phyloP scores from a whole-genome alignment of 92 coral and sea anemone species.

The Metridium senile region DNA sequence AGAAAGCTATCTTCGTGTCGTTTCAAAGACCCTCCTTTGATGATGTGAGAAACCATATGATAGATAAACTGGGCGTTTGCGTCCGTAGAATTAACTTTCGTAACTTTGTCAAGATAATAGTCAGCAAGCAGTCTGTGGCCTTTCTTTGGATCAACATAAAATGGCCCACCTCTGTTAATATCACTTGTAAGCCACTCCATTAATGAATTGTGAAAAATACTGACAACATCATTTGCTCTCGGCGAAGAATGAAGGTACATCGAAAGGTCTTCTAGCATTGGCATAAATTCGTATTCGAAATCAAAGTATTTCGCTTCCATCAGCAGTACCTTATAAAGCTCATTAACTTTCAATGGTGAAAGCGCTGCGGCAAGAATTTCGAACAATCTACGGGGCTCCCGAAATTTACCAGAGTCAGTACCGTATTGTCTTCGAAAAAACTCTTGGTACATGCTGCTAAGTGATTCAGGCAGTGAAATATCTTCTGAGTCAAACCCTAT shows the following conservation, averaged over 20 bases:
- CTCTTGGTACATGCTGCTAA: constrained; percentile 58
- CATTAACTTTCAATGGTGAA: constrained; percentile 35
- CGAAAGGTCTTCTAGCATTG: constrained; percentile 35
- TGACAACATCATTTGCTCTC: constrained; percentile 36
- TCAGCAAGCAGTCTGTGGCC: constrained; percentile 65
- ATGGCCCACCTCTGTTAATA: constrained; percentile 41
- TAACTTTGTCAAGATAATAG: constrained; percentile 26
- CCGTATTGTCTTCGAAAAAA: constrained; percentile 59
- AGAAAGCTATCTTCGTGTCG: constrained; percentile 20
- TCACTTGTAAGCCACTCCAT: constrained; percentile 67
- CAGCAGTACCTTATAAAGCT: constrained; percentile 40
- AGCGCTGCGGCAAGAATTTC: constrained; percentile 69
- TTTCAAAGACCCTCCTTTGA: constrained; percentile 28
- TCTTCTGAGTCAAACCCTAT: neutral
- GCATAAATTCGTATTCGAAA: constrained; percentile 55
- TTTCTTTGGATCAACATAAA: constrained; percentile 45
- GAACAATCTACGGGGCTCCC: constrained; percentile 42
- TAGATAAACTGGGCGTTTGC: constrained; percentile 21
- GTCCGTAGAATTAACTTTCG: neutral
- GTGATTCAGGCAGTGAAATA: constrained; percentile 54
- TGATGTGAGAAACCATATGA: constrained; percentile 54
- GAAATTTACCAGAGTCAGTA: constrained; percentile 35
- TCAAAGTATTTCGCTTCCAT: constrained; percentile 28
- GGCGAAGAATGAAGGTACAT: constrained; percentile 42
- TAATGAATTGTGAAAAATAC: constrained; percentile 65